A percentile compares a stretch with the other conserved stretches of the same genome.
These are phyloP conservation scores for Hirtodrosophila trivittata DNA, from an alignment of 2,888 invertebrate genomes.

Conservation along the genomic window DNA sequence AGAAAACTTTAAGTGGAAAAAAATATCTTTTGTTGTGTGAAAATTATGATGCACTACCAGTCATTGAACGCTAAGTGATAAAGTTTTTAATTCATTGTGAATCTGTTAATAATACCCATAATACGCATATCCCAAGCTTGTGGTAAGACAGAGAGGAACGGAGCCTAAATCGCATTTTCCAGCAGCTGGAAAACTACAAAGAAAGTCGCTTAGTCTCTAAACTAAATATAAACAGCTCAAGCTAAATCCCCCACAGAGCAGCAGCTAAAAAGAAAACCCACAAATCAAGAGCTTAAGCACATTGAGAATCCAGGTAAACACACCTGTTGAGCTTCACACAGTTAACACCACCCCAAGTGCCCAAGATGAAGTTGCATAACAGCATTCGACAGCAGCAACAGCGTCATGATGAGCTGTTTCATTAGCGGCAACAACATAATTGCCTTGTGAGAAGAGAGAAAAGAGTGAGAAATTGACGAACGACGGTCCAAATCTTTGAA, in stretches of 20 bases:
- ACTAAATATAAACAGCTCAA: not conserved
- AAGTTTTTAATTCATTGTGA: slow-evolving; percentile 6
- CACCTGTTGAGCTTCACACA: slow-evolving; percentile 30
- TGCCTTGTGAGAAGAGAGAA: slow-evolving; percentile 59
- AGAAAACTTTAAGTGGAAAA: slow-evolving; percentile 24
- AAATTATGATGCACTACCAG: slow-evolving; percentile 17
- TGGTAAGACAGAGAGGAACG: not conserved
- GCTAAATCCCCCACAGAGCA: not conserved
- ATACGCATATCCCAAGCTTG: not conserved
- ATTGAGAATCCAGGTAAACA: not conserved
- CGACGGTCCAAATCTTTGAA: not conserved
- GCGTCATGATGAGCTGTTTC: slow-evolving; percentile 57
- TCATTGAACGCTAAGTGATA: slow-evolving; percentile 25
- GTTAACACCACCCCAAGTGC: slow-evolving; percentile 14
- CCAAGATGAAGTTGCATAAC: slow-evolving; percentile 54
- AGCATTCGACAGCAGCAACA: slow-evolving; percentile 29
- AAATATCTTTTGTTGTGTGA: slow-evolving; percentile 35
- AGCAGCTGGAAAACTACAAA: not conserved
- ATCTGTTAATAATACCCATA: slow-evolving; percentile 11
- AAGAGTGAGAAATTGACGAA: not conserved
- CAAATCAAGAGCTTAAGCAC: not conserved
- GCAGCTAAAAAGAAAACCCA: slow-evolving; percentile 10
- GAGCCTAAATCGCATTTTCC: not conserved
- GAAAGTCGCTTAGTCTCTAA: not conserved
- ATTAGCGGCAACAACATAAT: slow-evolving; percentile 71